A percentile compares a stretch with the other conserved stretches of the same genome.
phyloP scores from a whole-genome alignment of 2,113 vertebrate genomes.

The Oryzias celebensis region DNA sequence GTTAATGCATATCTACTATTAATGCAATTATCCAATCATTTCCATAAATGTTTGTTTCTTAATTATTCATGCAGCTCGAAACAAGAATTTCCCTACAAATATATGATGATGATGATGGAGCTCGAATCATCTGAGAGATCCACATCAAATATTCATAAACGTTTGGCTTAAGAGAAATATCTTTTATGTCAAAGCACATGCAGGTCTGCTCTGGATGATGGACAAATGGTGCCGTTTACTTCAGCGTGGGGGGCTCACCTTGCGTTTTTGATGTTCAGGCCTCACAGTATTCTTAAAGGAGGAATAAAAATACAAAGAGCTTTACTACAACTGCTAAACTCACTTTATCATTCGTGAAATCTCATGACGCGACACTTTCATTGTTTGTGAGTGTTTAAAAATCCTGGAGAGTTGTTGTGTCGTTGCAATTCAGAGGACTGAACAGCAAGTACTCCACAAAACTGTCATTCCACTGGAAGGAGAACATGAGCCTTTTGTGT shows the following conservation, averaged over 20 bases:
- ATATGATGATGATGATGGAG: constrained; percentile 33
- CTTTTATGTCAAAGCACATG: constrained; percentile 49
- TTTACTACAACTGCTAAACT: constrained; percentile 34
- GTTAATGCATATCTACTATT: constrained; percentile 25
- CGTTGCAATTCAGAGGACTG: not conserved
- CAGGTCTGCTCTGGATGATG: constrained; percentile 37
- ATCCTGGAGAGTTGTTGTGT: too few species aligned
- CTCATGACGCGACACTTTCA: too few species aligned
- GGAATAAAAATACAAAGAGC: constrained; percentile 65
- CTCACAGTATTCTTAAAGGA: constrained; percentile 70
- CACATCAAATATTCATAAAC: constrained; percentile 31
- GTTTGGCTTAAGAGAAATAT: constrained; percentile 29
- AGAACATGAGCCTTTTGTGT: constrained; percentile 6
- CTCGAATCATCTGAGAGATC: not conserved
- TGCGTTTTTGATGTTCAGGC: constrained; percentile 71
- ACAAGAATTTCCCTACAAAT: constrained; percentile 18
- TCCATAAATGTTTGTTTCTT: constrained; percentile 3
- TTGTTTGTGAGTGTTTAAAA: too few species aligned
- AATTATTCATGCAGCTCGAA: constrained; percentile 7
- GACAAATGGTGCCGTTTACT: constrained; percentile 37
- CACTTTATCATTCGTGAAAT: too few species aligned
- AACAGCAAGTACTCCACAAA: not conserved
- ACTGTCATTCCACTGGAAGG: not conserved
- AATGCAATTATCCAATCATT: constrained; percentile 1
- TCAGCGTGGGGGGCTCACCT: constrained; percentile 66